These are phyloP conservation scores for Oscheius sp. DNA, from an alignment of 2,888 invertebrate genomes.

Conservation along the genomic window DNA sequence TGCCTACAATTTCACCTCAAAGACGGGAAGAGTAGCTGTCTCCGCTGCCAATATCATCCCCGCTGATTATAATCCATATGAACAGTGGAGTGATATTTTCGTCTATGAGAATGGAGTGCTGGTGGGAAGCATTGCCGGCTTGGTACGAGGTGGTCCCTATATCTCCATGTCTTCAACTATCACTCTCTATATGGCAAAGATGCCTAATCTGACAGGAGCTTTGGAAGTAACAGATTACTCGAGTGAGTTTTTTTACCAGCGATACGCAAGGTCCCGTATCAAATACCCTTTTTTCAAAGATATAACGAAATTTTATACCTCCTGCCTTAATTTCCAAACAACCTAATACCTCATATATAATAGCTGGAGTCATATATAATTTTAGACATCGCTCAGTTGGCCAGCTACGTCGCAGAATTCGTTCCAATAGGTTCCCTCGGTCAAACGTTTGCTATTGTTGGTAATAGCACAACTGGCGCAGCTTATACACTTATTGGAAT, in stretches of 20 bases:
- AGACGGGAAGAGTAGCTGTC: no score
- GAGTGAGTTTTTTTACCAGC: not conserved
- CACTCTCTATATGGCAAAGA: not conserved
- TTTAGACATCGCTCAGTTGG: not conserved
- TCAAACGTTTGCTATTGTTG: not conserved
- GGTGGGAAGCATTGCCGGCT: no score
- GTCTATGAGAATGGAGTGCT: not conserved
- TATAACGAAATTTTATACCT: no score
- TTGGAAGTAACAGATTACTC: not conserved
- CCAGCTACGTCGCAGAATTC: not conserved
- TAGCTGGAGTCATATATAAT: no score
- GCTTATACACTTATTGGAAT: not conserved
- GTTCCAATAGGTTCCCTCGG: not conserved
- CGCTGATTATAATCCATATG: no score
- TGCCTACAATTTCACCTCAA: no score
- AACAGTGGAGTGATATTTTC: not conserved
- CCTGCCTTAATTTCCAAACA: no score
- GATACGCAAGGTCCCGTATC: not conserved
- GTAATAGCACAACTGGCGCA: not conserved
- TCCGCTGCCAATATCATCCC: no score
- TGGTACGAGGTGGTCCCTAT: no score
- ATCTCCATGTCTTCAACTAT: not conserved
- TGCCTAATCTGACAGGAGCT: not conserved
- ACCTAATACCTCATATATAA: no score
- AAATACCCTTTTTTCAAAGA: no score